Evolutionary conservation across 2,888 invertebrate species (phyloP).

Genomic region (Corythucha ciliata): DNA sequence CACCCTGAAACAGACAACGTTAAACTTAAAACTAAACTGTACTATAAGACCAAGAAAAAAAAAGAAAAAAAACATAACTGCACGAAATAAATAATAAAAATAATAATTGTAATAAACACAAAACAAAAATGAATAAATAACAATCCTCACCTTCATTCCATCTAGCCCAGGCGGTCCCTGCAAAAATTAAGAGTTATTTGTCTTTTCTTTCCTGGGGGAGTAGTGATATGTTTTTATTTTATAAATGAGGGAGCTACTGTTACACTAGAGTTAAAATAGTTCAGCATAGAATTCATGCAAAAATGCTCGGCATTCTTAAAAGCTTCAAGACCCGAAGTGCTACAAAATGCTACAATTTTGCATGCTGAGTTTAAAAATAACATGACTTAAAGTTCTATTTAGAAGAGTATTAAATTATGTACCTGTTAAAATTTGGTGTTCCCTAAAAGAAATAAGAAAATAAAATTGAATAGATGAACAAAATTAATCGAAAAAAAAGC

Average conservation of each 20-base stretch:
- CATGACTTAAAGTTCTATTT: too few species aligned
- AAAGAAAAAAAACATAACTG: not conserved
- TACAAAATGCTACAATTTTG: not conserved
- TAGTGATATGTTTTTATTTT: not conserved
- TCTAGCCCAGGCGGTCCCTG: slow-evolving; percentile 91
- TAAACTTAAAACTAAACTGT: slow-evolving; percentile 11
- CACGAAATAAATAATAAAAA: slow-evolving; percentile 3
- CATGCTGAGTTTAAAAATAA: not conserved
- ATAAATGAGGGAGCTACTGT: not conserved
- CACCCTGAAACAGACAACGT: slow-evolving; percentile 53
- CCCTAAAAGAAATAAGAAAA: slow-evolving; percentile 8
- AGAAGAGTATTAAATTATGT: slow-evolving; percentile 2
- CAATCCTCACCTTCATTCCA: slow-evolving; percentile 94
- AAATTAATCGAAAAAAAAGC: slow-evolving; percentile 14
- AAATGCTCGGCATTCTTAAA: too few species aligned
- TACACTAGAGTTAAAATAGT: not conserved
- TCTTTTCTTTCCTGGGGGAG: too few species aligned
- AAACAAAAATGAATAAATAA: not conserved
- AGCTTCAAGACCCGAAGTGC: too few species aligned
- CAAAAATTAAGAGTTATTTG: too few species aligned
- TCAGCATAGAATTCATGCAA: too few species aligned
- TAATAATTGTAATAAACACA: not conserved
- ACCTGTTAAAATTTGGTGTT: slow-evolving; percentile 12
- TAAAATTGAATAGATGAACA: not conserved
- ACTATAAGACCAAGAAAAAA: not conserved